Conservation (phyloP, 2,113 vertebrate species). For the Scopus umbretta region DNA sequence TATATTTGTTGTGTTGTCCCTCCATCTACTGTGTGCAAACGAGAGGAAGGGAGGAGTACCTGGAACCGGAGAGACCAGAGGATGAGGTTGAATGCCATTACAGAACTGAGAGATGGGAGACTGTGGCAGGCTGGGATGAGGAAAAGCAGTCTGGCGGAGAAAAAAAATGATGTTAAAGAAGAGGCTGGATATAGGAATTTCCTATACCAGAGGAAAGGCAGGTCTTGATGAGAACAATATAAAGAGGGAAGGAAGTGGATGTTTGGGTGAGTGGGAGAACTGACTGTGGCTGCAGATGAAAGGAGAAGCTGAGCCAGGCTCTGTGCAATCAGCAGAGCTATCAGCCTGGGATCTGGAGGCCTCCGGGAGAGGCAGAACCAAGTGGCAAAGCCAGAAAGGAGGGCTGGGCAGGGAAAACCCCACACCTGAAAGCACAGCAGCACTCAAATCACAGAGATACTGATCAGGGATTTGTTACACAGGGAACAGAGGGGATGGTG, state of each 20-base stretch:
- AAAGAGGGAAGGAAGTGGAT: slow-evolving; percentile 41
- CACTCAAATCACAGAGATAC: neutral
- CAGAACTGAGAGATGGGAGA: neutral
- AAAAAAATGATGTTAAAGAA: neutral
- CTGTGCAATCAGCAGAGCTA: neutral
- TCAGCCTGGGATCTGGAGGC: neutral
- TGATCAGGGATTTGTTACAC: neutral
- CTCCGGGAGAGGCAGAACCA: neutral
- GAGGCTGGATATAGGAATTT: slow-evolving; percentile 14
- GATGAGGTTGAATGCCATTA: neutral
- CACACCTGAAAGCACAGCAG: neutral
- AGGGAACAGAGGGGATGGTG: neutral
- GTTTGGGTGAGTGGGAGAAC: neutral
- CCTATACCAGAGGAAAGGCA: slow-evolving; percentile 38
- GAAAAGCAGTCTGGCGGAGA: neutral
- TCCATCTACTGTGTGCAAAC: neutral
- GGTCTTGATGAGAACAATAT: slow-evolving; percentile 39
- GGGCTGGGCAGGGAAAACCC: neutral
- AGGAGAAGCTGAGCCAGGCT: neutral
- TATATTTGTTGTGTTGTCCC: neutral
- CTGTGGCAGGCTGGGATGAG: neutral
- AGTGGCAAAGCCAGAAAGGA: neutral
- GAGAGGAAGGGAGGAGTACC: neutral
- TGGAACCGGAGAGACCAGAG: neutral
- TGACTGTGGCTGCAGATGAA: neutral